phyloP scores from a whole-genome alignment of 1,140 invertebrate species.

The Zaprionus kolodkinae region DNA sequence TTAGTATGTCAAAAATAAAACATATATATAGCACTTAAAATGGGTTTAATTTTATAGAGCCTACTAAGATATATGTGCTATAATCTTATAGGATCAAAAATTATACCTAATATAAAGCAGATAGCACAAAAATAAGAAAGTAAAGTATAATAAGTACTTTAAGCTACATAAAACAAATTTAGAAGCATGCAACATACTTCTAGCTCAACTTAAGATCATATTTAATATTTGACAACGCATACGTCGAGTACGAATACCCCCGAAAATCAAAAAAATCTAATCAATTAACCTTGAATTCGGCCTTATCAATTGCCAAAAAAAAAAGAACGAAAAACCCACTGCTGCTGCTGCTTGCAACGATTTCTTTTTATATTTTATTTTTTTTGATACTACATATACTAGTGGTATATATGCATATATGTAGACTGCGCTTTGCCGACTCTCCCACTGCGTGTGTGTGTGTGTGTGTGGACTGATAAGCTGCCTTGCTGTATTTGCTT shows the following conservation, averaged over 20 bases:
- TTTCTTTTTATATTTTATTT: slow-evolving; percentile 39
- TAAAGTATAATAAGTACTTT: too few species aligned
- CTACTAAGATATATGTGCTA: not conserved
- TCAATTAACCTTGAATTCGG: slow-evolving; percentile 44
- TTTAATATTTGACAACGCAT: not conserved
- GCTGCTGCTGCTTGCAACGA: slow-evolving; percentile 30
- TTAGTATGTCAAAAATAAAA: not conserved
- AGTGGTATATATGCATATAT: slow-evolving; percentile 26
- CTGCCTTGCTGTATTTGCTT: slow-evolving; percentile 39
- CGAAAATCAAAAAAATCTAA: slow-evolving; percentile 26
- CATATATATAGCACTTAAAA: not conserved
- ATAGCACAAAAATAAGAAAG: too few species aligned
- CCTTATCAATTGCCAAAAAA: slow-evolving; percentile 47
- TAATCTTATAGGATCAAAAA: not conserved
- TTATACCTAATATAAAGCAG: not conserved
- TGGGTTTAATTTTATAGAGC: not conserved
- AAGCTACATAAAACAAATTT: too few species aligned
- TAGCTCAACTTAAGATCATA: not conserved
- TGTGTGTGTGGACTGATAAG: slow-evolving; percentile 47
- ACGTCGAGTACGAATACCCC: not conserved
- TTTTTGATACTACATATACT: slow-evolving; percentile 13
- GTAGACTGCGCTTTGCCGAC: slow-evolving; percentile 35
- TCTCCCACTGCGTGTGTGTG: not conserved
- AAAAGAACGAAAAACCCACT: slow-evolving; percentile 14
- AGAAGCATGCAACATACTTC: not conserved